Evolutionary conservation across 1,140 invertebrate species (phyloP), one percentile per base, ranked within the genome.

Genomic region (Brachionus manjavacas): DNA sequence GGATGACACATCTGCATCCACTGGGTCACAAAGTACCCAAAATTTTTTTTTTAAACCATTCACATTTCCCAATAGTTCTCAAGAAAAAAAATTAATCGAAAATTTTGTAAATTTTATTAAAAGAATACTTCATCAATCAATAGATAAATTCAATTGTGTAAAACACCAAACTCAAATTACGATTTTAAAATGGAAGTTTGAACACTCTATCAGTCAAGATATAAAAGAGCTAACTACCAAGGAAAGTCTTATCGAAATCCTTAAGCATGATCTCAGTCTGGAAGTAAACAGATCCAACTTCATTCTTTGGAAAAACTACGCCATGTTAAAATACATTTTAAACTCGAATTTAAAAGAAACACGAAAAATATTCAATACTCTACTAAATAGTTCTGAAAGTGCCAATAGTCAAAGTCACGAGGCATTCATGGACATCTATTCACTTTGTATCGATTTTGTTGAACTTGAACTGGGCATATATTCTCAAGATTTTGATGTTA

Each of bases 401-500:
- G 49, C 79, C 55, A 25, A 23, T 35, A 46, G 16, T 64, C 52
- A 64, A 23, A 64, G 16, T 14, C 8, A 20, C 2, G 31, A 64
- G 12, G n/a, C 79, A 4, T 64, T 9, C 20, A 16, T 81, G 23
- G 52, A 68, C 11, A 68, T 81, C 12, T 64, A 64, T 28, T 25
- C 11, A 28, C 23, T 81, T 43, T 39, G 11, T 35, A 25, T 81
- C n/a, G 79, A 60, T 64, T 81, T 41, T 64, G 12, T 43, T 28
- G 64, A 64, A 12, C 64, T 81, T 25, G 79, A 81, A 81, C 79
- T 81, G 12, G 79, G 79, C 12, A 39, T 81, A n/a, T 66, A 81
- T 68, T 20, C 2, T 9, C 35, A 23, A 20, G n/a, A 23, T 25
- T 35, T 39, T 43, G 79, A 81, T 46, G 43, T 12, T 0, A 16